These are phyloP conservation scores for Oryctes rhinoceros DNA, from an alignment of 1,140 invertebrate genomes.

Conservation along the genomic window DNA sequence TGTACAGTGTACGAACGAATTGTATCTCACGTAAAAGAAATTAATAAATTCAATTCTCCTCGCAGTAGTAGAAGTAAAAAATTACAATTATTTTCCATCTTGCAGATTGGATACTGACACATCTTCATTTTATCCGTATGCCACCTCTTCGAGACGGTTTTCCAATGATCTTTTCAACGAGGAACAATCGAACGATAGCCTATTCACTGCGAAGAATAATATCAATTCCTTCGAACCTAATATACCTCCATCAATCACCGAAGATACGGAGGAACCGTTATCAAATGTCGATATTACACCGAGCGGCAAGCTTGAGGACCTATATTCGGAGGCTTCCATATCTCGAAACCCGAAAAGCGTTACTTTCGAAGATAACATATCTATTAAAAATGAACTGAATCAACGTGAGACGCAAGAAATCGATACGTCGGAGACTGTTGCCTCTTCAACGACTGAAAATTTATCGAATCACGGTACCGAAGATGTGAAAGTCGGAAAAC, in stretches of 20 bases:
- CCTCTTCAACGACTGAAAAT: too few species aligned
- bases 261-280: neutral
- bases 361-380: neutral
- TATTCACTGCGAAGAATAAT: neutral
- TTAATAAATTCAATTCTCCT: too few species aligned
- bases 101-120: conserved; percentile 4
- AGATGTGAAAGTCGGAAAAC: neutral
- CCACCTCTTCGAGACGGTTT: neutral
- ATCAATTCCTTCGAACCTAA: neutral
- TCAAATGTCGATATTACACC: neutral
- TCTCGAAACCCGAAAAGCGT: neutral
- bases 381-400: neutral
- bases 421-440: too few species aligned
- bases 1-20: too few species aligned
- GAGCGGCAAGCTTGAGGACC: neutral
- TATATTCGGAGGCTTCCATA: neutral
- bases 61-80: too few species aligned
- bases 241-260: neutral
- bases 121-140: conserved; percentile 12
- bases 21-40: too few species aligned
- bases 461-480: neutral
- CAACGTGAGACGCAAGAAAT: neutral
- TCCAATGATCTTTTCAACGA: neutral
- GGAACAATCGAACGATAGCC: neutral
- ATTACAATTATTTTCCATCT: neutral